Evolutionary conservation across 92 coral and sea anemone genomes (phyloP).

Genomic region (Porites divaricata): DNA sequence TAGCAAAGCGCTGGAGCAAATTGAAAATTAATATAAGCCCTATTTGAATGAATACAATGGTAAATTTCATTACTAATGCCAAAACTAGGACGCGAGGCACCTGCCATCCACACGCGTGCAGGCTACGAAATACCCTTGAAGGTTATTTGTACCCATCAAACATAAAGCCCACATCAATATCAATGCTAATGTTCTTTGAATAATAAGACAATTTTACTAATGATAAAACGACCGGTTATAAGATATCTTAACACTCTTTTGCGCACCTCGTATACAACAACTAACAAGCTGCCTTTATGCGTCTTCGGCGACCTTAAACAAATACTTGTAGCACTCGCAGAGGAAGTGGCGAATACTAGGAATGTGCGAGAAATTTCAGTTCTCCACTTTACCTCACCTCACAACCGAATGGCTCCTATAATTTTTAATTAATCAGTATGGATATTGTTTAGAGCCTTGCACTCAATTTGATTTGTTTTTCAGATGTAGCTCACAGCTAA

Average conservation of each 20-base stretch:
- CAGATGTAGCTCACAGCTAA: constrained; percentile 74
- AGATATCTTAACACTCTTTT: constrained; percentile 69
- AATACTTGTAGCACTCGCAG: constrained; percentile 38
- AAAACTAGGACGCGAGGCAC: constrained; percentile 67
- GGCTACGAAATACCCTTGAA: constrained; percentile 66
- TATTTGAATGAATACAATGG: constrained; percentile 94
- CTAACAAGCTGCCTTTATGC: constrained; percentile 52
- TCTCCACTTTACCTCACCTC: constrained; percentile 8
- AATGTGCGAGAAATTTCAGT: not conserved
- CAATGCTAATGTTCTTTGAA: constrained; percentile 75
- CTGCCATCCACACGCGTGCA: constrained; percentile 64
- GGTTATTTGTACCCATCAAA: constrained; percentile 66
- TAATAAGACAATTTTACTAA: constrained; percentile 73
- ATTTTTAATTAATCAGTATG: constrained; percentile 76
- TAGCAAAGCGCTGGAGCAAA: constrained; percentile 73
- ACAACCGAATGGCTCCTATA: constrained; percentile 23
- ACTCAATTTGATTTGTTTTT: constrained; percentile 80
- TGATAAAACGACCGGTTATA: constrained; percentile 81
- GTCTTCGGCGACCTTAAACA: constrained; percentile 50
- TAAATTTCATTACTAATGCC: constrained; percentile 87
- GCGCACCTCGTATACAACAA: constrained; percentile 63
- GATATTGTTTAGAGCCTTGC: constrained; percentile 58
- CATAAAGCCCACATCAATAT: constrained; percentile 66
- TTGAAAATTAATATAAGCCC: constrained; percentile 82
- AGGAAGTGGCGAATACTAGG: not conserved